Conservation (phyloP, 2,113 vertebrate genomes). For the Burhinus oedicnemus region DNA sequence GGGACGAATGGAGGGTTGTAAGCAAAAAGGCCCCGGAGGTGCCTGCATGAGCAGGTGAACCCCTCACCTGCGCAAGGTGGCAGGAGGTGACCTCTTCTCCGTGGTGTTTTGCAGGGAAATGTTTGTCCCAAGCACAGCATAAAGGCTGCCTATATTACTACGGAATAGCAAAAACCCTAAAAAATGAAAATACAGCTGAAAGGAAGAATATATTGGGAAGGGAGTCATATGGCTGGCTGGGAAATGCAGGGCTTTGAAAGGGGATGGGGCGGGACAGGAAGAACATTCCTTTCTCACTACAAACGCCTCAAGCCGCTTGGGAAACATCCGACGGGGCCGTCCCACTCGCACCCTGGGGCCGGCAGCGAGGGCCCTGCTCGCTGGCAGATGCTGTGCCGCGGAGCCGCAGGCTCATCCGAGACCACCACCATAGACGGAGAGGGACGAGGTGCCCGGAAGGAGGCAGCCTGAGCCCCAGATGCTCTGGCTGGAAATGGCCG, state of each 20-base stretch:
- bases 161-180: not conserved
- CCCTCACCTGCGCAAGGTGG: not conserved
- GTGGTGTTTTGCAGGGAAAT: not conserved
- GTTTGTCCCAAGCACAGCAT: rapidly evolving
- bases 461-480: constrained; percentile 58
- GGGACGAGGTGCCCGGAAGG: constrained; percentile 37
- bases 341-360: not conserved
- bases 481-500: not conserved
- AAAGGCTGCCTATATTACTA: not conserved
- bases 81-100: not conserved
- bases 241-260: not conserved
- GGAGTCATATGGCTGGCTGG: constrained; percentile 13
- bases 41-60: not conserved
- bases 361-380: not conserved
- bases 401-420: not conserved
- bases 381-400: not conserved
- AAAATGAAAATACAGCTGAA: not conserved
- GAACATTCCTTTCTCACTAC: constrained; percentile 57
- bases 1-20: not conserved
- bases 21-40: not conserved
- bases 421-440: constrained; percentile 1
- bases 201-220: not conserved
- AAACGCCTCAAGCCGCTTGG: not conserved
- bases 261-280: constrained; percentile 40
- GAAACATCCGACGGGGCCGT: not conserved